Evolutionary conservation across 2,888 invertebrate genomes (phyloP).

Genomic region (Oligia latruncula): DNA sequence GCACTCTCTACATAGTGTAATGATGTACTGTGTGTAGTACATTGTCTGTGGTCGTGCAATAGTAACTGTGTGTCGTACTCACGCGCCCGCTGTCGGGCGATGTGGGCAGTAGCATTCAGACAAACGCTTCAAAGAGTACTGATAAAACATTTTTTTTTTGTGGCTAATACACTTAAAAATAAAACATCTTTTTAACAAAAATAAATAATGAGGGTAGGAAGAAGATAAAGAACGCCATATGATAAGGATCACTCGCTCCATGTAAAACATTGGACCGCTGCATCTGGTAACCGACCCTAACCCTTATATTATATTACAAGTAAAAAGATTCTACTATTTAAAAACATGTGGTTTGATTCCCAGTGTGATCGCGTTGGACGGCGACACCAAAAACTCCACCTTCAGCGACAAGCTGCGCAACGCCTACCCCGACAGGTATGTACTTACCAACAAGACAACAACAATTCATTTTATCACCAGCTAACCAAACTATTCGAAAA

Average conservation of each 20-base stretch:
- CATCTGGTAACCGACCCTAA: neutral
- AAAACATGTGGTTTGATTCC: slow-evolving; percentile 50
- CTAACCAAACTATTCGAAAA: slow-evolving; percentile 1
- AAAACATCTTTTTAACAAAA: neutral
- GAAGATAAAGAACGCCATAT: neutral
- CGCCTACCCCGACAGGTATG: slow-evolving; percentile 90
- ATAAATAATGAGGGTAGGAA: too few species aligned
- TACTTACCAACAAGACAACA: neutral
- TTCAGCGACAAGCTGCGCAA: slow-evolving; percentile 97
- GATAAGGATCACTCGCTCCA: too few species aligned
- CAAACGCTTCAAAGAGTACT: slow-evolving; percentile 5
- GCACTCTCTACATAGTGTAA: slow-evolving; percentile 16
- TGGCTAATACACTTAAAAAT: neutral
- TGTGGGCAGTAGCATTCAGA: slow-evolving; percentile 72
- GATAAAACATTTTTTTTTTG: neutral
- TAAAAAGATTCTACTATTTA: neutral
- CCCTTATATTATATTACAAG: neutral
- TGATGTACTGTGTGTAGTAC: slow-evolving; percentile 10
- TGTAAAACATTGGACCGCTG: too few species aligned
- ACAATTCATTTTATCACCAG: neutral
- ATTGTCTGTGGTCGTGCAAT: slow-evolving; percentile 41
- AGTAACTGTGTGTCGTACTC: slow-evolving; percentile 71
- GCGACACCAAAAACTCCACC: slow-evolving; percentile 99
- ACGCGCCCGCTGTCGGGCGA: slow-evolving; percentile 67
- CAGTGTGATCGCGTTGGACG: slow-evolving; percentile 98